These are phyloP conservation scores for Notospermus geniculatus DNA, from an alignment of 1,140 invertebrate genomes.

Conservation along the genomic window DNA sequence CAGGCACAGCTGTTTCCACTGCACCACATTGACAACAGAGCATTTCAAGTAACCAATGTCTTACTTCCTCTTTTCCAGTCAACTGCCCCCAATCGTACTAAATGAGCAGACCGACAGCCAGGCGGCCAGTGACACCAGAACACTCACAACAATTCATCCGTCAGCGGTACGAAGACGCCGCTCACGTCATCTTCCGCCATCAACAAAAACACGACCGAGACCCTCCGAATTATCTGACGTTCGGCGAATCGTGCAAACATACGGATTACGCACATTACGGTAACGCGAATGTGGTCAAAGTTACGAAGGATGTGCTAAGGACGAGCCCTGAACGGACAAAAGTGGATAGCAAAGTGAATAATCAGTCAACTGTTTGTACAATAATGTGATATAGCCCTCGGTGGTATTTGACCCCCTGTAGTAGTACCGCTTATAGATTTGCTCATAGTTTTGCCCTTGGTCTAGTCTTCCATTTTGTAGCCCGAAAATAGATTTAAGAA, in stretches of 20 bases:
- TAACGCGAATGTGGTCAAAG: background rate
- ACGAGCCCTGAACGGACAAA: conserved; percentile 4
- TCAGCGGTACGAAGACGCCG: conserved; percentile 55
- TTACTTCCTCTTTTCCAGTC: no score
- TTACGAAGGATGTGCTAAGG: conserved; percentile 14
- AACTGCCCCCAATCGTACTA: conserved; percentile 1
- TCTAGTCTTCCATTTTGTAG: no score
- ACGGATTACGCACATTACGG: conserved; percentile 15
- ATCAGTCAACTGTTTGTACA: conserved; percentile 36
- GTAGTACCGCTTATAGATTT: background rate
- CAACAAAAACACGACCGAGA: conserved; percentile 27
- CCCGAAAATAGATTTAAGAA: no score
- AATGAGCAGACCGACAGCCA: conserved; percentile 40
- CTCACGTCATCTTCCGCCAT: conserved; percentile 49
- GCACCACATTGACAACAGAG: no score
- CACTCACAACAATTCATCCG: conserved; percentile 44
- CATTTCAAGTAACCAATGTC: no score
- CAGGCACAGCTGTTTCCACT: no score
- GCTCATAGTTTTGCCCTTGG: background rate
- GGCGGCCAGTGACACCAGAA: conserved; percentile 37
- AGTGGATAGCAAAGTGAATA: background rate
- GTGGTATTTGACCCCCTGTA: background rate
- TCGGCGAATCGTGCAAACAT: conserved; percentile 18
- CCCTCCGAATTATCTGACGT: background rate
- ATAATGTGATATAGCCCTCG: conserved; percentile 27